Conservation (phyloP, 1,140 invertebrate species). For the Nebria ingens region DNA sequence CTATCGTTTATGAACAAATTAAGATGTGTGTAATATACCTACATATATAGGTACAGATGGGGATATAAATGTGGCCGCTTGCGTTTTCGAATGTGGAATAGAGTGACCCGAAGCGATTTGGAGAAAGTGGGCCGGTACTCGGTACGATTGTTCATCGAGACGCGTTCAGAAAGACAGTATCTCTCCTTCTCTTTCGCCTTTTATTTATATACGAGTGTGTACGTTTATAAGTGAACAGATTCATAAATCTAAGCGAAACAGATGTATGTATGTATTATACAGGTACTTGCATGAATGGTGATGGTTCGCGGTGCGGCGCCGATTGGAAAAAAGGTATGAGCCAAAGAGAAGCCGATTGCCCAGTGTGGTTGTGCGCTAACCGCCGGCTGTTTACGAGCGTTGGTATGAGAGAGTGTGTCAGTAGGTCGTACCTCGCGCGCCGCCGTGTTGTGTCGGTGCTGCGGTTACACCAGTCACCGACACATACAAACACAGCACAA, state of each 20-base stretch:
- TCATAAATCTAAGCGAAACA: not conserved
- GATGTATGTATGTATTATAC: not conserved
- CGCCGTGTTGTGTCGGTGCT: no score
- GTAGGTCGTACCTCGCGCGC: not conserved
- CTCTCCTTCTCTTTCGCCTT: no score
- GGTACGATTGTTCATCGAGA: not conserved
- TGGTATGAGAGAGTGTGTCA: not conserved
- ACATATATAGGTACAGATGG: no score
- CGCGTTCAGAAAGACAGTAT: not conserved
- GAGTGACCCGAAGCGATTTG: not conserved
- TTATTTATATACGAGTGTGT: no score
- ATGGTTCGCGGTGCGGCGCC: no score
- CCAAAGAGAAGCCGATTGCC: not conserved
- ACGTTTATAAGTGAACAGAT: no score
- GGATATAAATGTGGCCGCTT: not conserved
- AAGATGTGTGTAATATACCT: no score
- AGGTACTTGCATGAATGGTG: not conserved
- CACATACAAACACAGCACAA: not conserved
- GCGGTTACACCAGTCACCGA: not conserved
- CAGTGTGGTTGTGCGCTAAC: not conserved
- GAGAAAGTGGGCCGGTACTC: not conserved
- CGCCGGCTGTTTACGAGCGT: not conserved
- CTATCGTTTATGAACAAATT: no score
- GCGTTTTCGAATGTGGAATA: constrained; percentile 5
- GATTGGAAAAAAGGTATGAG: not conserved